A percentile compares a stretch with the other conserved stretches of the same genome.
These are phyloP conservation scores for Cephus sareptanus DNA, from an alignment of 2,888 invertebrate species.

Conservation along the genomic window DNA sequence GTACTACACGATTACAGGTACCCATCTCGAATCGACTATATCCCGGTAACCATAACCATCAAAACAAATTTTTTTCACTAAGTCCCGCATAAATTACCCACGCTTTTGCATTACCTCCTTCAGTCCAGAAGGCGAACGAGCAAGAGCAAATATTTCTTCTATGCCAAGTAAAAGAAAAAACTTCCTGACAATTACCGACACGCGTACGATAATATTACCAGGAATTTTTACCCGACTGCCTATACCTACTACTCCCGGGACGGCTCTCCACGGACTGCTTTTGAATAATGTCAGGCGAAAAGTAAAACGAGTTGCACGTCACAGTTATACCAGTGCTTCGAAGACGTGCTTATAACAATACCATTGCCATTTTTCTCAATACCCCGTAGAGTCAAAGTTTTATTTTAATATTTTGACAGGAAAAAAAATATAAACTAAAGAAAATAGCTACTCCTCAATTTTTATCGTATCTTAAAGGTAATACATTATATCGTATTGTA, in stretches of 20 bases:
- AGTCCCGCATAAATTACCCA: background rate
- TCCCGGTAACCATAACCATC: background rate
- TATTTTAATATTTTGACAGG: background rate
- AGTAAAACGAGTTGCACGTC: background rate
- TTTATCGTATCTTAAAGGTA: background rate
- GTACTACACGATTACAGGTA: constrained; percentile 27
- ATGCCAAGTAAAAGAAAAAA: background rate
- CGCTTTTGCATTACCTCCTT: background rate
- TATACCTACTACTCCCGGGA: background rate
- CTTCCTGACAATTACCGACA: background rate
- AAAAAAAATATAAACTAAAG: too few species aligned
- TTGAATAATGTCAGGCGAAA: background rate
- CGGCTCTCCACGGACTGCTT: background rate
- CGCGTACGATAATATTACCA: background rate
- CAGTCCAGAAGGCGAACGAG: background rate
- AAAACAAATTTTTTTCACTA: background rate
- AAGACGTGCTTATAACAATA: background rate
- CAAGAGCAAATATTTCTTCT: background rate
- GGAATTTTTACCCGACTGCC: background rate
- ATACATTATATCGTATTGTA: background rate
- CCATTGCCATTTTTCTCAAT: background rate
- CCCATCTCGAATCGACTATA: background rate
- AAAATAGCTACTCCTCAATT: background rate
- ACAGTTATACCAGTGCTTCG: background rate
- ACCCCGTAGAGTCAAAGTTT: background rate